Evolutionary conservation across 1,140 invertebrate species (phyloP).

Genomic region (Aphaenogaster ashmeadi): DNA sequence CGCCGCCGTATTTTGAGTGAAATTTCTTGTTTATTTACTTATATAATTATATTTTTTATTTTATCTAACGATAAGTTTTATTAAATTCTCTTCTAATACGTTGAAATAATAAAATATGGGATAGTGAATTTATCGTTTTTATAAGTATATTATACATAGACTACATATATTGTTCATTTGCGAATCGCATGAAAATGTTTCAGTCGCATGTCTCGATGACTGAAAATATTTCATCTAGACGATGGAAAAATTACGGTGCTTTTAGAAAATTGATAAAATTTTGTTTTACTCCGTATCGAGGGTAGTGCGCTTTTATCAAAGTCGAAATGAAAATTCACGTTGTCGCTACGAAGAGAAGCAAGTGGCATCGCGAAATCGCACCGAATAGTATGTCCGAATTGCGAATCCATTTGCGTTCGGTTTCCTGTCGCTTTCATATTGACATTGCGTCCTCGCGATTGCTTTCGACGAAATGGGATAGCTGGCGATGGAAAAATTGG

Average conservation of each 20-base stretch:
- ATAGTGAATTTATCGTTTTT: background rate
- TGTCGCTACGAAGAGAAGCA: background rate
- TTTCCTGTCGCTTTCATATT: slow-evolving; percentile 45
- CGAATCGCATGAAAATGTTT: background rate
- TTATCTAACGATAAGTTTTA: background rate
- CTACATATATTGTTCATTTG: background rate
- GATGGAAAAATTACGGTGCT: background rate
- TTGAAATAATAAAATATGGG: background rate
- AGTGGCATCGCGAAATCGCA: slow-evolving; percentile 40
- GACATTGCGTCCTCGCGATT: slow-evolving; percentile 41
- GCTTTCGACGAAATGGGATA: slow-evolving; percentile 16
- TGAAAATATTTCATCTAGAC: background rate
- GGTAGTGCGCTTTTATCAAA: background rate
- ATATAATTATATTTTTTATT: background rate
- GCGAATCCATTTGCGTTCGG: slow-evolving; percentile 35
- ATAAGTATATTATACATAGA: background rate
- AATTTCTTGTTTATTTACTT: background rate
- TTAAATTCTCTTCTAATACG: background rate
- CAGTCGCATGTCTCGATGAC: background rate
- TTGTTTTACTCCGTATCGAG: background rate
- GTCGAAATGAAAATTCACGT: slow-evolving; percentile 19
- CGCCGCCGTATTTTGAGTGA: background rate
- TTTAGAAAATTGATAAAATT: slow-evolving; percentile 13
- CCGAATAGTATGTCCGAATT: slow-evolving; percentile 28
- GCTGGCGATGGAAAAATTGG: slow-evolving; percentile 9